A percentile compares a stretch with the other conserved stretches of the same genome.
These are phyloP conservation scores for Oscheius sp. DNA, from an alignment of 2,888 invertebrate genomes.

Conservation along the genomic window DNA sequence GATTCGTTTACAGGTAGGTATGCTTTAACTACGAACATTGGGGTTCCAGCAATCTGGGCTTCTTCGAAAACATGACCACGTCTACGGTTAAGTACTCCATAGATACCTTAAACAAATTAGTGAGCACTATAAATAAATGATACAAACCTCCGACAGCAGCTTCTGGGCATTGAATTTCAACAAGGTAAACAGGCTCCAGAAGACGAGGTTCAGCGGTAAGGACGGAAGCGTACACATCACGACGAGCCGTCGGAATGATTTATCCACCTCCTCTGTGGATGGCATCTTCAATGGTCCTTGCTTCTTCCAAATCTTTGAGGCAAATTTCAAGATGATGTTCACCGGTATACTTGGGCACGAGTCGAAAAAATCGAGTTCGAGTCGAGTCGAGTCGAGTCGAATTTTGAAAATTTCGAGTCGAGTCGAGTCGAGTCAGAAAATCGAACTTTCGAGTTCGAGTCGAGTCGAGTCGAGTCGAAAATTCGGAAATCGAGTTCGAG, in stretches of 20 bases:
- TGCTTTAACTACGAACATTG: slow-evolving; percentile 98
- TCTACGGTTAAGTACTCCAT: slow-evolving; percentile 82
- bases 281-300: slow-evolving; percentile 98
- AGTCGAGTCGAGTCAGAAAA: too few relatives aligned
- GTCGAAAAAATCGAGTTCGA: too few relatives aligned
- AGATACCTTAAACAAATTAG: slow-evolving; percentile 85
- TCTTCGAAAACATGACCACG: slow-evolving; percentile 98
- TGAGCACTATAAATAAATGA: neutral
- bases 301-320: slow-evolving; percentile 85
- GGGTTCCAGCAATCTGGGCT: slow-evolving; percentile 84
- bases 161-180: slow-evolving; percentile 87
- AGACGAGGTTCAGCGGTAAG: slow-evolving; percentile 92
- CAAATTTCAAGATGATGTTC: slow-evolving; percentile 99
- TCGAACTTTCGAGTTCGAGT: too few relatives aligned
- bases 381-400: too few relatives aligned
- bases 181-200: slow-evolving; percentile 99
- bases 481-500: too few relatives aligned
- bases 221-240: slow-evolving; percentile 94
- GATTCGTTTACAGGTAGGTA: slow-evolving; percentile 99
- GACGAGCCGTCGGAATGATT: slow-evolving; percentile 80
- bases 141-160: slow-evolving; percentile 68
- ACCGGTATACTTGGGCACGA: too few relatives aligned
- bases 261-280: slow-evolving; percentile 89
- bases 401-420: too few relatives aligned
- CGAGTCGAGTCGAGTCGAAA: too few relatives aligned